These are phyloP conservation scores for Lophochroa leadbeateri DNA, from an alignment of 2,113 vertebrate species.

Conservation along the genomic window DNA sequence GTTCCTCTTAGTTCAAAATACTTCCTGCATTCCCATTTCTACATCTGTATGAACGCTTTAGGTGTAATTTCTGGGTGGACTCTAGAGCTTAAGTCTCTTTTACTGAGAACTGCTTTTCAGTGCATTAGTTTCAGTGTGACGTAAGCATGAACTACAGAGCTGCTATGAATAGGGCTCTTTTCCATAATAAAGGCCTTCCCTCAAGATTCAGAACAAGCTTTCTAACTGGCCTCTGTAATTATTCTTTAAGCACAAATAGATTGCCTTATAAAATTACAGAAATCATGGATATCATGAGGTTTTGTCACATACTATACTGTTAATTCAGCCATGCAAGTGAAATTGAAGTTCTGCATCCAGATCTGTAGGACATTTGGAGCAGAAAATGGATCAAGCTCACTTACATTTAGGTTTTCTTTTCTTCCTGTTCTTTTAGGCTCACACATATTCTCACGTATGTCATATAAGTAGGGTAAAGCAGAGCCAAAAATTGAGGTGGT, in stretches of 20 bases:
- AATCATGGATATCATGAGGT: background rate
- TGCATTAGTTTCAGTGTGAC: background rate
- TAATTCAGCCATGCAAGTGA: background rate
- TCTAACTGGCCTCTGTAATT: background rate
- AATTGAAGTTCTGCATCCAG: background rate
- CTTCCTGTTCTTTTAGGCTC: background rate
- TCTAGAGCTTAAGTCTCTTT: background rate
- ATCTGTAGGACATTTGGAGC: background rate
- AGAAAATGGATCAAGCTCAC: background rate
- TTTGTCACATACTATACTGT: background rate
- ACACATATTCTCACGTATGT: background rate
- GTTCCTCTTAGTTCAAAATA: background rate
- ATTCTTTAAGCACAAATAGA: background rate
- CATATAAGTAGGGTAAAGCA: background rate
- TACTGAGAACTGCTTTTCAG: background rate
- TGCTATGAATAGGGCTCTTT: background rate
- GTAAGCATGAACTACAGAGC: background rate
- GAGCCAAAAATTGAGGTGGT: background rate
- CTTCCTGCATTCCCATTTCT: background rate
- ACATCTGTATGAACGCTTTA: background rate
- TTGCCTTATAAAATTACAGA: background rate
- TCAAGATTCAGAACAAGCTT: background rate
- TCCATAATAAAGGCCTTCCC: background rate
- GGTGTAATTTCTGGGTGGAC: background rate
- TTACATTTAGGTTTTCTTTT: background rate